Percentiles rank a stretch among this genome's conserved stretches.
phyloP scores from a whole-genome alignment of 2,113 vertebrate species.

The Platysternon megacephalum region DNA sequence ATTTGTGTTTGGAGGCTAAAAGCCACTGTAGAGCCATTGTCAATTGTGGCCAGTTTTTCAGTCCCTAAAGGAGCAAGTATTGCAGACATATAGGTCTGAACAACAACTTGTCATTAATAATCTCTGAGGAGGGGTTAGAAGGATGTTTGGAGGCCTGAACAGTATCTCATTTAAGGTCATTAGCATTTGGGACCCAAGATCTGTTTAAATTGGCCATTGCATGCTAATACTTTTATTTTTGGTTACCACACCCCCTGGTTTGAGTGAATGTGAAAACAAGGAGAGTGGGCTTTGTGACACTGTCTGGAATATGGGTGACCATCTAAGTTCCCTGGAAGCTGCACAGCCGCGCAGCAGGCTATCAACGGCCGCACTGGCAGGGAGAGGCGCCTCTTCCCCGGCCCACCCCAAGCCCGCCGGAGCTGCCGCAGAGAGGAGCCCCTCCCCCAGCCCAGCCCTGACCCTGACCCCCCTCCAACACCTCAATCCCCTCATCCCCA shows the following conservation, averaged over 20 bases:
- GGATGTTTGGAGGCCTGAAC: neutral
- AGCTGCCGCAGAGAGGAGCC: too few relatives aligned
- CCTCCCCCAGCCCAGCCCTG: too few relatives aligned
- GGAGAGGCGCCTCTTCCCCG: too few relatives aligned
- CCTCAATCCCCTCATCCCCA: too few relatives aligned
- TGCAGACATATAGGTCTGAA: constrained; percentile 8
- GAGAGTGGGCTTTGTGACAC: neutral
- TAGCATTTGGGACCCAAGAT: neutral
- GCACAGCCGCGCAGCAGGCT: too few relatives aligned
- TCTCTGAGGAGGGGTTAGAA: constrained; percentile 30
- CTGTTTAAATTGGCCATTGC: neutral
- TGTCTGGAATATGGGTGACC: too few relatives aligned
- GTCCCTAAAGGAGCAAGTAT: constrained; percentile 61
- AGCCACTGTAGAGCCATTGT: constrained; percentile 35
- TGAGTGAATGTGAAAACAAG: neutral
- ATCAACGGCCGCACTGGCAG: too few relatives aligned
- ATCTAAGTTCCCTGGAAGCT: too few relatives aligned
- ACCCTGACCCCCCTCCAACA: too few relatives aligned
- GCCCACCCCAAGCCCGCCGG: too few relatives aligned
- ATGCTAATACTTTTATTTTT: neutral
- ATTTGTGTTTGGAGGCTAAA: constrained; percentile 57
- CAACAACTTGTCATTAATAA: constrained; percentile 55
- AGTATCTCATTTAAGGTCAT: constrained; percentile 7
- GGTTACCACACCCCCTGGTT: neutral
- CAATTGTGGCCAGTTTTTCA: constrained; percentile 23